Base-by-base conservation (phyloP, 2,797 vertebrate genomes). In the Gobionotothen gibberifrons region DNA sequence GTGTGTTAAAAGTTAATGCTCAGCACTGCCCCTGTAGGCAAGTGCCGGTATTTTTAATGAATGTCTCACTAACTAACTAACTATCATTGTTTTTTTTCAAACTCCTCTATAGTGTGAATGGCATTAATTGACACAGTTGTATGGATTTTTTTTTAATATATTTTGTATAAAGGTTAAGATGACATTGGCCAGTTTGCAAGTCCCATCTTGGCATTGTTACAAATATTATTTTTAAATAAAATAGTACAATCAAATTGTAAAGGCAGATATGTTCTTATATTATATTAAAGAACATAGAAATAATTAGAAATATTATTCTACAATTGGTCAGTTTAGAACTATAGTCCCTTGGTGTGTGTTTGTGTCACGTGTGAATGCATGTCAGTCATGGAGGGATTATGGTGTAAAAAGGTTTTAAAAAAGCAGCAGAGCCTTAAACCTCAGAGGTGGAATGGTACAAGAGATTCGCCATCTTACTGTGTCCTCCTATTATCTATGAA, bases 401-500 rank as follows among this genome's bases (percentile, higher is more conserved):
- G 42, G 21, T 55, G 47, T 53, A 48, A 73, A 26, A 48, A 54
- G 67, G n/a, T 51, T 47, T 44, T 48, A n/a, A 29, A 51, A 5
- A 52, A 21, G 26, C 60, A 51, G 11, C 5, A 10, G 40, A 63
- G n/a, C 14, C 51, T 44, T 19, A 6, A 22, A 43, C 51, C 47
- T 70, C 16, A n/a, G 39, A 51, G 39, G 39, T 74, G 63, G 44
- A 75, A 26, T 53, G 13, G 8, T 42, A 58, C 53, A 70, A 40
- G 39, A 69, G 52, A 57, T 49, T 48, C 22, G 2, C 3, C 49
- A 53, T 16, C 47, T 40, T 55, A 7, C 62, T 47, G 26, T 78
- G 60, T 70, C 49, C 21, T 72, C 61, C 43, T 60, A 60, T 75
- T 86, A 72, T 86, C 57, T 59, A 22, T 64, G 36, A 71, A 65